Conservation (phyloP, 2,888 invertebrate species). For the Aphodius granarius region DNA sequence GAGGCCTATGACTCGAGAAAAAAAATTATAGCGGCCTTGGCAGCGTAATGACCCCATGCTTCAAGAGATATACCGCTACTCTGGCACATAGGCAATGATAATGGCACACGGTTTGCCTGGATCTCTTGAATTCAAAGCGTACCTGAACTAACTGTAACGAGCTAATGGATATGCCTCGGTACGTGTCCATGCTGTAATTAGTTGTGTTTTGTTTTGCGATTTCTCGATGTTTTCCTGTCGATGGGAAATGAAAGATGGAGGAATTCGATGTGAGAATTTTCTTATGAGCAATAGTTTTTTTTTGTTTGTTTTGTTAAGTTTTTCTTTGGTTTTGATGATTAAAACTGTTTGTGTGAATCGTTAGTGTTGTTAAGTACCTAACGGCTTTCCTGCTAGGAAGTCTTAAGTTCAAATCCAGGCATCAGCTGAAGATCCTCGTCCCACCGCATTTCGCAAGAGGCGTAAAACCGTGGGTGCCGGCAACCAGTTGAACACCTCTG, state of each 20-base stretch:
- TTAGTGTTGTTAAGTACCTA: background rate
- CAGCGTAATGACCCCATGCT: background rate
- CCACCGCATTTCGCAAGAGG: too few relatives aligned
- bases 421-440: too few relatives aligned
- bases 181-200: background rate
- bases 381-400: too few relatives aligned
- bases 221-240: background rate
- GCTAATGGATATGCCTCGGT: background rate
- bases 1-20: background rate
- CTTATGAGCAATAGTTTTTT: background rate
- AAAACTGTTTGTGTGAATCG: background rate
- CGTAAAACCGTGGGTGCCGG: too few relatives aligned
- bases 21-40: background rate
- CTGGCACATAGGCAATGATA: background rate
- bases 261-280: background rate
- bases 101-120: background rate
- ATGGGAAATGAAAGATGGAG: background rate
- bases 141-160: background rate
- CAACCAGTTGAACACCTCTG: too few relatives aligned
- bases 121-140: background rate
- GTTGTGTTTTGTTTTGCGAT: background rate
- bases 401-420: too few relatives aligned
- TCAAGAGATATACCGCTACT: background rate
- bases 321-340: background rate
- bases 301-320: background rate